phyloP scores from a whole-genome alignment of 2,888 invertebrate species.

The Synergus laeviventris region DNA sequence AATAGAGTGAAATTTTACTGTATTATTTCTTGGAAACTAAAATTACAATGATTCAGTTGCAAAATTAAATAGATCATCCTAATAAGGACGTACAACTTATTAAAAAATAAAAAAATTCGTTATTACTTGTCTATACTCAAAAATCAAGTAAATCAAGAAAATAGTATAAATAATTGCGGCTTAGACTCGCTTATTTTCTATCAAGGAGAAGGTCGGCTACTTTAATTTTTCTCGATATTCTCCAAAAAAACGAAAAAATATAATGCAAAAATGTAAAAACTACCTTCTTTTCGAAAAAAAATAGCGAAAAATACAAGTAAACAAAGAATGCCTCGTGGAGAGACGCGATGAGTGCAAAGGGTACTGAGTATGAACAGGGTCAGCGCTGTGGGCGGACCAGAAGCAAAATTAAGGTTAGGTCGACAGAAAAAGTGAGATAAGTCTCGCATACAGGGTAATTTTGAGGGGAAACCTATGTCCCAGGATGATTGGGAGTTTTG shows the following conservation, averaged over 20 bases:
- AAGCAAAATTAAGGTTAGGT: constrained; percentile 38
- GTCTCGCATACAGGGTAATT: constrained; percentile 11
- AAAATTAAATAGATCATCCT: background rate
- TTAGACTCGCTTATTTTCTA: constrained; percentile 20
- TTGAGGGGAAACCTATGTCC: background rate
- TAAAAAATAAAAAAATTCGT: background rate
- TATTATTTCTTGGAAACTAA: constrained; percentile 13
- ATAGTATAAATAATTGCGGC: background rate
- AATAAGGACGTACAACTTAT: background rate
- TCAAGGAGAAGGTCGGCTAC: background rate
- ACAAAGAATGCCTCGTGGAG: constrained; percentile 39
- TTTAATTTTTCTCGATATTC: background rate
- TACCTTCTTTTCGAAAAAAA: background rate
- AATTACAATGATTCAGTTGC: background rate
- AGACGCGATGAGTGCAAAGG: constrained; percentile 27
- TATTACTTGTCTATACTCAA: background rate
- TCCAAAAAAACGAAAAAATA: background rate
- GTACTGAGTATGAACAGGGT: constrained; percentile 32
- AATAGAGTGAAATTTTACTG: constrained; percentile 25
- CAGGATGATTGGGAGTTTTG: background rate
- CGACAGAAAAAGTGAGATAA: background rate
- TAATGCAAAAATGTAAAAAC: background rate
- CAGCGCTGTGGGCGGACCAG: constrained; percentile 37
- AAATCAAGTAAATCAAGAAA: background rate
- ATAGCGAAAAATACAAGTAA: constrained; percentile 30